Conservation (phyloP, 2,888 invertebrate genomes). For the Tetragonisca angustula region DNA sequence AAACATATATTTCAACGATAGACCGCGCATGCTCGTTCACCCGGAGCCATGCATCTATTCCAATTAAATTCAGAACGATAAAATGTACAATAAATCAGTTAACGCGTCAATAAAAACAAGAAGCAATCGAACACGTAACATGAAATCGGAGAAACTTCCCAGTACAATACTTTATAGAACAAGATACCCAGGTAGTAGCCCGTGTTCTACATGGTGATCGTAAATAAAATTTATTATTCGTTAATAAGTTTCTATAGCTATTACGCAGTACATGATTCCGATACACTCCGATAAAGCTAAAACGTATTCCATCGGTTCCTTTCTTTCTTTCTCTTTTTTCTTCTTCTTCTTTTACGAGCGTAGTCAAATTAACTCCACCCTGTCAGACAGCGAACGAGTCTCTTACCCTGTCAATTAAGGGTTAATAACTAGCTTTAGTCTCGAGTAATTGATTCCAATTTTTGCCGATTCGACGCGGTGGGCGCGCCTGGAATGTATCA, state of each 20-base stretch:
- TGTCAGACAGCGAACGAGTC: constrained; percentile 10
- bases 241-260: constrained; percentile 10
- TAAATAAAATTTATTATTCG: constrained; percentile 24
- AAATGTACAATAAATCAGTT: neutral
- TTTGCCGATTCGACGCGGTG: constrained; percentile 20
- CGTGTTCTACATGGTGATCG: neutral
- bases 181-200: too few relatives aligned
- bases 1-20: too few relatives aligned
- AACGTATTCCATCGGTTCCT: neutral
- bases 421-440: constrained; percentile 37
- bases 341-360: neutral
- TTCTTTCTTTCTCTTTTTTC: too few relatives aligned
- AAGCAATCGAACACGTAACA: neutral
- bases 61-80: neutral
- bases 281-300: too few relatives aligned
- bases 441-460: constrained; percentile 39
- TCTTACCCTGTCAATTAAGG: constrained; percentile 40
- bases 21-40: neutral
- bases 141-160: neutral
- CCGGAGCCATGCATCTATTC: neutral
- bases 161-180: too few relatives aligned
- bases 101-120: neutral
- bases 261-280: neutral
- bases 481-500: constrained; percentile 44
- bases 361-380: neutral